A percentile compares a stretch with the other conserved stretches of the same genome.
phyloP scores from a whole-genome alignment of 37 sponge, comb jelly and placozoan species.

The Dysidea cf. avara region DNA sequence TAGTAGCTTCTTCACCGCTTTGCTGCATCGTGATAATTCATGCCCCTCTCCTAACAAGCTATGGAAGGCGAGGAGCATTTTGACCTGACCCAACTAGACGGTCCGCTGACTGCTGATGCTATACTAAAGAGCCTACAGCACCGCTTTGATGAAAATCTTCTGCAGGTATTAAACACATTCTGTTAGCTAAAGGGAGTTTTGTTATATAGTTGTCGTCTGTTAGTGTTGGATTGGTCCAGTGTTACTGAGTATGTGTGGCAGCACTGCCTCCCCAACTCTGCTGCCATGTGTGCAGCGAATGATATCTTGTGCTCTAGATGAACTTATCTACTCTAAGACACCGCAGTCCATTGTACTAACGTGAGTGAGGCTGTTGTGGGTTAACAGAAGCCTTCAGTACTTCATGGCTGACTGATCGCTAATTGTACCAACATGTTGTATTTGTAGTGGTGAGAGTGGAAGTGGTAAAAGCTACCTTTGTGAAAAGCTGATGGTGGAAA shows the following conservation, averaged over 20 bases:
- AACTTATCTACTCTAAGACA: slow-evolving; percentile 13
- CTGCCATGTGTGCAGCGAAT: slow-evolving; percentile 13
- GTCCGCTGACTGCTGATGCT: slow-evolving; percentile 78
- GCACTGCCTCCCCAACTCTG: background rate
- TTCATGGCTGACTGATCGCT: no score
- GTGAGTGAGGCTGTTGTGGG: slow-evolving; percentile 12
- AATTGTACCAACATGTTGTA: background rate
- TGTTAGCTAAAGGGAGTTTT: background rate
- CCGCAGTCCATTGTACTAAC: slow-evolving; percentile 48
- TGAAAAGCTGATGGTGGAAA: slow-evolving; percentile 61
- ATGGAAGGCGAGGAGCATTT: slow-evolving; percentile 14
- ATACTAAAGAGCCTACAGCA: slow-evolving; percentile 76
- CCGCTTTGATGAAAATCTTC: slow-evolving; percentile 52
- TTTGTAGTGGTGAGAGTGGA: slow-evolving; percentile 67
- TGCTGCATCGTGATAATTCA: background rate
- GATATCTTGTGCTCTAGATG: slow-evolving; percentile 8
- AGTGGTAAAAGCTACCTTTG: slow-evolving; percentile 80
- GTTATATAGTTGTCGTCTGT: slow-evolving; percentile 1
- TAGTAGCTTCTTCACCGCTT: background rate
- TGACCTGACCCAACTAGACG: slow-evolving; percentile 59
- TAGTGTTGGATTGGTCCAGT: slow-evolving; percentile 82
- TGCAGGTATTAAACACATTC: slow-evolving; percentile 26
- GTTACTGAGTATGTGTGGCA: slow-evolving; percentile 43
- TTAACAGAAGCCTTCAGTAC: background rate
- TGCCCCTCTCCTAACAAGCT: no score